A percentile compares a stretch with the other conserved stretches of the same genome.
phyloP scores from a whole-genome alignment of 2,888 invertebrate species.

The Pomacea canaliculata region DNA sequence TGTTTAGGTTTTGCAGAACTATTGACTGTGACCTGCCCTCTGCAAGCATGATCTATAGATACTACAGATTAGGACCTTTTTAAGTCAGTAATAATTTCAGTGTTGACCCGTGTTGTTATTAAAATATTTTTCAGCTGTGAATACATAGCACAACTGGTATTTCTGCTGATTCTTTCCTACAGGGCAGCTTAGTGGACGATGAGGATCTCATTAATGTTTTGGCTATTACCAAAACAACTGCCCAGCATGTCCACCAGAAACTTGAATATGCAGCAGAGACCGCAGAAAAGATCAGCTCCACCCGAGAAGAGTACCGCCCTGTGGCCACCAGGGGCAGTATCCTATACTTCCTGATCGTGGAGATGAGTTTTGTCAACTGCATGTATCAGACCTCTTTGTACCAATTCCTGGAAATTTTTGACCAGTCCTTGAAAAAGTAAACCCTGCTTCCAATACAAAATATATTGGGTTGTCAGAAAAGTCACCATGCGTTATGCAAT shows the following conservation, averaged over 20 bases:
- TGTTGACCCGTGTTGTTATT: no score
- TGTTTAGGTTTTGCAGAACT: no score
- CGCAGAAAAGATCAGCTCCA: conserved; percentile 67
- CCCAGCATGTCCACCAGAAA: conserved; percentile 69
- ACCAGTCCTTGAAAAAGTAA: conserved; percentile 67
- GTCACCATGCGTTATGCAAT: neutral
- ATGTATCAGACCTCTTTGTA: conserved; percentile 71
- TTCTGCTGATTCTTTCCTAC: neutral
- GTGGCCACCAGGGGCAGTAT: conserved; percentile 70
- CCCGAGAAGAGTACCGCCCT: conserved; percentile 69
- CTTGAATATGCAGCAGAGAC: conserved; percentile 69
- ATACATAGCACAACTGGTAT: no score
- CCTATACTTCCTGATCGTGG: conserved; percentile 70
- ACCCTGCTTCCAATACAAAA: no score
- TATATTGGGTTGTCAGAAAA: no score
- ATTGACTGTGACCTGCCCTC: no score
- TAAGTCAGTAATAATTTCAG: no score
- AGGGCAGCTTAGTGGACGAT: conserved; percentile 70
- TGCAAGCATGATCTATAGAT: no score
- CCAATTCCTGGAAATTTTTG: conserved; percentile 70
- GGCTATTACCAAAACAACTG: conserved; percentile 67
- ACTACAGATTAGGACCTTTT: no score
- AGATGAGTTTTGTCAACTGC: conserved; percentile 69
- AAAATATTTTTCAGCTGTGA: no score
- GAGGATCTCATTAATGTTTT: conserved; percentile 69